phyloP scores from a whole-genome alignment of 1,140 invertebrate genomes.

The Drosophila nasuta region DNA sequence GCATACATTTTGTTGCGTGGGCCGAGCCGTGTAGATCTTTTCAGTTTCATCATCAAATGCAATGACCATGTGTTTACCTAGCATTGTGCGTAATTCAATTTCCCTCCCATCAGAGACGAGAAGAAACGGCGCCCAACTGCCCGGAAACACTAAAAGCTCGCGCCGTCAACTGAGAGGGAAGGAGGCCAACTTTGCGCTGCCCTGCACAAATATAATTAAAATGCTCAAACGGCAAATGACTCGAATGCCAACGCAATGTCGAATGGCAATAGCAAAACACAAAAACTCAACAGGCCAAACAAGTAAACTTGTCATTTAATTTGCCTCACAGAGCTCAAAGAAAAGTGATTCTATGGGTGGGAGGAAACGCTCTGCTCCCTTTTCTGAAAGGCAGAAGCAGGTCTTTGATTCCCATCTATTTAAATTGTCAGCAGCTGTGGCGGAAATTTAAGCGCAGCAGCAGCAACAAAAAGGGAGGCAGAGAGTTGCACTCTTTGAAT shows the following conservation, averaged over 20 bases:
- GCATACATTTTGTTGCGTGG: slow-evolving; percentile 34
- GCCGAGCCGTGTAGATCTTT: background rate
- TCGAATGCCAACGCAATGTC: slow-evolving; percentile 39
- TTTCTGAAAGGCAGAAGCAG: slow-evolving; percentile 1
- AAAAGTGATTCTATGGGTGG: slow-evolving; percentile 35
- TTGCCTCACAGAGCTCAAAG: slow-evolving; percentile 59
- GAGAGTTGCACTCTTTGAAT: slow-evolving; percentile 4
- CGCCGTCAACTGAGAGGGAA: slow-evolving; percentile 17
- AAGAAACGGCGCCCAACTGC: slow-evolving; percentile 50
- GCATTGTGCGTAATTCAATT: slow-evolving; percentile 78
- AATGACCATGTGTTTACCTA: slow-evolving; percentile 62
- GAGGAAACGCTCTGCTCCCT: background rate
- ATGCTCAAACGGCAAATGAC: slow-evolving; percentile 58
- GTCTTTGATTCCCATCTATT: slow-evolving; percentile 27
- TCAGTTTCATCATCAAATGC: slow-evolving; percentile 29
- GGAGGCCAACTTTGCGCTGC: slow-evolving; percentile 52
- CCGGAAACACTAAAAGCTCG: slow-evolving; percentile 72
- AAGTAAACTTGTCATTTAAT: slow-evolving; percentile 74
- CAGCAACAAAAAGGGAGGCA: background rate
- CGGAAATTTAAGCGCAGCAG: slow-evolving; percentile 36
- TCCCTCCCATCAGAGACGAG: slow-evolving; percentile 29
- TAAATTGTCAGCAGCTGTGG: slow-evolving; percentile 31
- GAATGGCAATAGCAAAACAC: slow-evolving; percentile 21
- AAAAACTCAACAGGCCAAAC: slow-evolving; percentile 20
- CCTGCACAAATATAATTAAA: slow-evolving; percentile 81